phyloP scores from a whole-genome alignment of 2,797 vertebrate species.

The Enteromius radiatus region DNA sequence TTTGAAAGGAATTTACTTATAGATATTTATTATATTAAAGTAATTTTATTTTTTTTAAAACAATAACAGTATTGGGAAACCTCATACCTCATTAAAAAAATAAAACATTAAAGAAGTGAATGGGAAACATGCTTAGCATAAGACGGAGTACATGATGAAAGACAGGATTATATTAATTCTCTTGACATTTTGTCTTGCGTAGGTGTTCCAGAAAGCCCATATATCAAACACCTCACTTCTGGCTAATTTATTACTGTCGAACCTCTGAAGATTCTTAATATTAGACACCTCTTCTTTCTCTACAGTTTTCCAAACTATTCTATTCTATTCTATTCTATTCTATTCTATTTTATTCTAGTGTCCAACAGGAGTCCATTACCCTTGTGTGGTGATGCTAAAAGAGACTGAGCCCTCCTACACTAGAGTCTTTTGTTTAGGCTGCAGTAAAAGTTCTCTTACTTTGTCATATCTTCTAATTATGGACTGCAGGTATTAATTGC shows the following conservation, averaged over 20 bases:
- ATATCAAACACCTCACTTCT: not conserved
- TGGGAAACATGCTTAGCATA: not conserved
- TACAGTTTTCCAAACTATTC: not conserved
- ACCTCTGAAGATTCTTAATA: not conserved
- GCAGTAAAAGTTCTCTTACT: constrained; percentile 28
- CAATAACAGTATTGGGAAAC: no score
- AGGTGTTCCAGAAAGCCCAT: constrained; percentile 10
- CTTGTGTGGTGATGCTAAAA: constrained; percentile 18
- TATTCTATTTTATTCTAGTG: not conserved
- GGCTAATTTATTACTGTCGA: not conserved
- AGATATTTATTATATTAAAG: no score
- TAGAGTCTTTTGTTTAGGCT: constrained; percentile 13
- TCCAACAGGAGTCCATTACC: not conserved
- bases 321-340: not conserved
- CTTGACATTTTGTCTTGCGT: not conserved
- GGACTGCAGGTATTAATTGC: constrained; percentile 36
- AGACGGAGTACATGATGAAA: not conserved
- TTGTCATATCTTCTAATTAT: constrained; percentile 37
- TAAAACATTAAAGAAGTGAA: no score
- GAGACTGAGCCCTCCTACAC: constrained; percentile 1
- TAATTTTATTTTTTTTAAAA: no score
- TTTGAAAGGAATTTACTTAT: no score
- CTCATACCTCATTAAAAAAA: no score
- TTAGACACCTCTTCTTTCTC: not conserved
- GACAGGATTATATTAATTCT: constrained; percentile 11